Evolutionary conservation across 2,888 invertebrate species (phyloP).

Genomic region (Drosophila fungiperda): DNA sequence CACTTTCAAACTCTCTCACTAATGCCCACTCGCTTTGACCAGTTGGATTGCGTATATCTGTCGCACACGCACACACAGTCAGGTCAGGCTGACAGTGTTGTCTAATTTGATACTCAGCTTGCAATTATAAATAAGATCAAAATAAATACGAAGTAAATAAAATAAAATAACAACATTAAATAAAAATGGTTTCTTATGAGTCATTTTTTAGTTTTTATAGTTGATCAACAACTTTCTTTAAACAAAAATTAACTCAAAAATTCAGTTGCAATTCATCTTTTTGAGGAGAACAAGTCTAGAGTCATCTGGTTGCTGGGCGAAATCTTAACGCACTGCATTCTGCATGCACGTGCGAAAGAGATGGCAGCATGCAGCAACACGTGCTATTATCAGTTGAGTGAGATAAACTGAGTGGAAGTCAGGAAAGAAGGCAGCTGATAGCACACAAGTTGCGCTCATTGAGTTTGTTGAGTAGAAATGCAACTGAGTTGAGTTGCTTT

Average conservation of each 20-base stretch:
- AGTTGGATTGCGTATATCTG: slow-evolving; percentile 3
- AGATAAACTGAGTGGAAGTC: slow-evolving; percentile 33
- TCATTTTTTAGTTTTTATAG: not conserved
- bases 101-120: not conserved
- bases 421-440: slow-evolving; percentile 42
- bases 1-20: slow-evolving; percentile 26
- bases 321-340: slow-evolving; percentile 8
- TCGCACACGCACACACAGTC: slow-evolving; percentile 31
- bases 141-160: slow-evolving; percentile 10
- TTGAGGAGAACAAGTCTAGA: not conserved
- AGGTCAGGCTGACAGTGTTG: slow-evolving; percentile 11
- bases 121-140: slow-evolving; percentile 15
- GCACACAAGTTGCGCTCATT: slow-evolving; percentile 37
- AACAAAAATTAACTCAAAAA: not conserved
- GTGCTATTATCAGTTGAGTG: slow-evolving; percentile 78
- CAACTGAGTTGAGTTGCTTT: not conserved
- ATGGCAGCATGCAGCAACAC: slow-evolving; percentile 71
- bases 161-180: not conserved
- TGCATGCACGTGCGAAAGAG: slow-evolving; percentile 50
- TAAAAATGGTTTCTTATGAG: not conserved
- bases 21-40: slow-evolving; percentile 22
- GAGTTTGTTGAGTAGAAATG: slow-evolving; percentile 8
- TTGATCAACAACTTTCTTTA: not conserved
- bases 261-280: not conserved
- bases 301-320: not conserved